Evolutionary conservation across 2,888 invertebrate genomes (phyloP).

Genomic region (Chrysotoxum bicinctum): DNA sequence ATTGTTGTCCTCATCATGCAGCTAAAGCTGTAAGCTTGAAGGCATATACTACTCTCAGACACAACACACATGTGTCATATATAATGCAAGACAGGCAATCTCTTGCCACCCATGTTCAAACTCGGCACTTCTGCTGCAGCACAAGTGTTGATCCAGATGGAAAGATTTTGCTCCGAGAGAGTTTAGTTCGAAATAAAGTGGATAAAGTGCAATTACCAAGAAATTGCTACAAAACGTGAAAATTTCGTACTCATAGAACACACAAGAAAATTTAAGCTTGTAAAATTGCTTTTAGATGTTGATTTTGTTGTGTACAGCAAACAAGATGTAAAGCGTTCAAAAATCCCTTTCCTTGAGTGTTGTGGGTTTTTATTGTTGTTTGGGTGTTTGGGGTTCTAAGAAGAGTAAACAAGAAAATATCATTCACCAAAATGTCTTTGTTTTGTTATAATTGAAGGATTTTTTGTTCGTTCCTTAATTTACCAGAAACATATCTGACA

Average conservation of each 20-base stretch:
- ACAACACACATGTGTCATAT: background rate
- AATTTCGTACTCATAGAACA: background rate
- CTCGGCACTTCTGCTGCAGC: background rate
- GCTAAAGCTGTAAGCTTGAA: slow-evolving; percentile 10
- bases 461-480: background rate
- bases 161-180: slow-evolving; percentile 10
- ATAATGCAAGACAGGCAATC: slow-evolving; percentile 39
- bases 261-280: background rate
- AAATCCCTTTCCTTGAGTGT: background rate
- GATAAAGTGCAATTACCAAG: slow-evolving; percentile 40
- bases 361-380: background rate
- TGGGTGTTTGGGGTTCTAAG: background rate
- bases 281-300: slow-evolving; percentile 19
- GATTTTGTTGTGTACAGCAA: background rate
- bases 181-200: slow-evolving; percentile 9
- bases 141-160: slow-evolving; percentile 28
- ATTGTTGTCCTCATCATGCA: slow-evolving; percentile 43
- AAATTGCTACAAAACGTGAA: slow-evolving; percentile 33
- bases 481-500: background rate
- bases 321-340: background rate
- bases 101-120: slow-evolving; percentile 20
- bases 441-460: background rate
- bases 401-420: background rate
- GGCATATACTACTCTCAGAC: background rate
- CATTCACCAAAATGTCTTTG: background rate